A percentile compares a stretch with the other conserved stretches of the same genome.
Evolutionary conservation across 2,113 vertebrate genomes (phyloP).

Genomic region (Channa maculata): DNA sequence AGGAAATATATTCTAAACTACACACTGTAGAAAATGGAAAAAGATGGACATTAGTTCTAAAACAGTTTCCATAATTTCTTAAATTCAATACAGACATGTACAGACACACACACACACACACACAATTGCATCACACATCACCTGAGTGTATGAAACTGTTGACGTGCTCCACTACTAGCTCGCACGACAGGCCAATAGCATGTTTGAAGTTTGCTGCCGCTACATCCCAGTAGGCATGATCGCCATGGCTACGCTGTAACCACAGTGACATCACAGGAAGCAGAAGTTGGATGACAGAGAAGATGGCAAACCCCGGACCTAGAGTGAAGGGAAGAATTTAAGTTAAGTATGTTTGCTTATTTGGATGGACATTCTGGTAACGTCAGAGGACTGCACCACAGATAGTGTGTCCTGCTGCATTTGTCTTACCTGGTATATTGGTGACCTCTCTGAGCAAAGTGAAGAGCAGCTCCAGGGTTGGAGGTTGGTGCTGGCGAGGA

Average conservation of each 20-base stretch:
- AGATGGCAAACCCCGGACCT: constrained; percentile 98
- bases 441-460: constrained; percentile 91
- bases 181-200: constrained; percentile 95
- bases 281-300: constrained; percentile 94
- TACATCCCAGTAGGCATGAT: constrained; percentile 95
- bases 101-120: rapidly evolving
- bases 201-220: constrained; percentile 98
- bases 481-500: constrained; percentile 95
- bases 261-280: constrained; percentile 97
- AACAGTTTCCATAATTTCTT: too few species aligned
- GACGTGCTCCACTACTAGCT: constrained; percentile 96
- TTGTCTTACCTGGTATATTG: constrained; percentile 86
- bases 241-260: constrained; percentile 94
- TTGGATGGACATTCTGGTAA: too few species aligned
- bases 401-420: background rate
- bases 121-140: constrained; percentile 5
- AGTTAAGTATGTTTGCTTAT: background rate
- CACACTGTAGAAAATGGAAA: too few species aligned
- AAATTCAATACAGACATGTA: background rate
- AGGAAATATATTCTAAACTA: too few species aligned
- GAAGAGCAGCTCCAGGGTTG: constrained; percentile 94
- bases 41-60: too few species aligned
- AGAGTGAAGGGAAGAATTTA: background rate
- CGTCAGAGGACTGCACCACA: too few species aligned
- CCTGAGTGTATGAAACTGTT: constrained; percentile 95